Base-by-base conservation (phyloP, 2,797 vertebrate genomes). In the Acestrorhynchus altus region DNA sequence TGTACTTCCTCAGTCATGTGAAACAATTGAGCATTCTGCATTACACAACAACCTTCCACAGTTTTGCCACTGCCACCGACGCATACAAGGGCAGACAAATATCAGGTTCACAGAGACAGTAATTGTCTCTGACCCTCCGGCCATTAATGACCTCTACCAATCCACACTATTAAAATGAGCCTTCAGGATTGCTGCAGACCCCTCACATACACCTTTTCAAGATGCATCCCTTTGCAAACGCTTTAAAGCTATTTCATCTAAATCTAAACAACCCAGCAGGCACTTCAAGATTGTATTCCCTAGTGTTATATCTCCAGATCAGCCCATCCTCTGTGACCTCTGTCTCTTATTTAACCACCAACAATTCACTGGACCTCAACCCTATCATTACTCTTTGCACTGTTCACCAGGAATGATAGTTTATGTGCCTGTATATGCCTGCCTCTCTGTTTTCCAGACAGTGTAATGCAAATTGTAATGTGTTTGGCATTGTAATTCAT, bases 201-300 rank as follows among this genome's bases (percentile, higher is more conserved):
- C 16, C 59, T 61, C 8, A 61, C 57, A 39, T 31, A 59, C 26
- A 59, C 26, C 26, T 31, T 35, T 61, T 61, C 18, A 16, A 61
- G 28, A 61, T 61, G 8, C 28, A n/a, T 18, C 59, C 31, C 8
- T 61, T 16, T n/a, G 16, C 59, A 39, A 61, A 35, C n/a, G 15
- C 28, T 39, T 61, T 61, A 61, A 61, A 61, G 35, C 28, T 16
- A 39, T 35, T 61, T n/a, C n/a, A n/a, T n/a, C n/a, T n/a, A n/a
- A n/a, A n/a, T n/a, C n/a, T 16, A 61, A 61, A 61, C 31, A 8
- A 61, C 18, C 59, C 59, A 39, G 59, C 57, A 59, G 26, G 26
- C 28, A 35, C 57, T 7, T 61, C 15, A 61, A 18, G 16, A 61
- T 7, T 61, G 35, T 39, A 61, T 61, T 16, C 31, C 59, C 59